Evolutionary conservation across 1,140 invertebrate genomes (phyloP).

Genomic region (Pectinophora gossypiella): DNA sequence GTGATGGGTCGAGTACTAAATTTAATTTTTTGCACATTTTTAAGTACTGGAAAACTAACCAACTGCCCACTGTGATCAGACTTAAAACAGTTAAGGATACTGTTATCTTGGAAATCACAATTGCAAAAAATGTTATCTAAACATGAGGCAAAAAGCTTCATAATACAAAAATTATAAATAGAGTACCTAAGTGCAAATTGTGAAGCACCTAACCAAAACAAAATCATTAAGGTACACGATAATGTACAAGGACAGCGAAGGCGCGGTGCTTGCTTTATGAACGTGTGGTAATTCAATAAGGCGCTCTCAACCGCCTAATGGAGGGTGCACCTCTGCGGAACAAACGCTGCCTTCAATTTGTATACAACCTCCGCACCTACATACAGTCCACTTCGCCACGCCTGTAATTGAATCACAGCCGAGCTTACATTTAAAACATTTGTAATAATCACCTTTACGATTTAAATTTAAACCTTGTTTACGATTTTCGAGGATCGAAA

Average conservation of each 20-base stretch:
- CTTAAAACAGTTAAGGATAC: too few species aligned
- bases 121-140: too few species aligned
- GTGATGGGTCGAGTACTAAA: too few species aligned
- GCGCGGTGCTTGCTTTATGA: conserved; percentile 13
- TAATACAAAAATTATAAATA: too few species aligned
- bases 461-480: neutral
- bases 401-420: neutral
- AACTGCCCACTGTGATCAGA: too few species aligned
- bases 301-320: conserved; percentile 24
- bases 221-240: too few species aligned
- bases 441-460: neutral
- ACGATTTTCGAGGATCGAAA: neutral
- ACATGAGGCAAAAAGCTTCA: too few species aligned
- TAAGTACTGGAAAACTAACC: too few species aligned
- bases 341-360: conserved; percentile 5
- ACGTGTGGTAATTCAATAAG: conserved; percentile 27
- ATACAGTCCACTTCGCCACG: neutral
- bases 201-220: too few species aligned
- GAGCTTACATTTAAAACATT: neutral
- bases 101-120: too few species aligned
- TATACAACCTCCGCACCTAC: neutral
- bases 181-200: too few species aligned
- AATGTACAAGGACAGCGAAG: neutral
- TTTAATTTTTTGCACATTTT: too few species aligned
- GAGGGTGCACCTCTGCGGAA: conserved; percentile 19